phyloP scores from a whole-genome alignment of 2,888 invertebrate species.

The Dicranocentrus wangi region DNA sequence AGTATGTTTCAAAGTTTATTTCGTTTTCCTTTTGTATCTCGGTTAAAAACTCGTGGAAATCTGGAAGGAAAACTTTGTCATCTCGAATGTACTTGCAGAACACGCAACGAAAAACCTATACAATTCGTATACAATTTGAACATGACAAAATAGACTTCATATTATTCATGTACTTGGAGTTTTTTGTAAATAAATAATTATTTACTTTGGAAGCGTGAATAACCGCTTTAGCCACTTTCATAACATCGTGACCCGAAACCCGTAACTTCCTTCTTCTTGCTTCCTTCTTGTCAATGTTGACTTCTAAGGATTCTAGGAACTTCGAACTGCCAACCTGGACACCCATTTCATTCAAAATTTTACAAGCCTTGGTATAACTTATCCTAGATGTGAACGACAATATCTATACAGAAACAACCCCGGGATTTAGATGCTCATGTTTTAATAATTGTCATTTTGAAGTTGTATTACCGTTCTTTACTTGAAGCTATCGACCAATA shows the following conservation, averaged over 20 bases:
- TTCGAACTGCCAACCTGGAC: slow-evolving; percentile 14
- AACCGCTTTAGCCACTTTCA: slow-evolving; percentile 37
- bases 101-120: slow-evolving; percentile 20
- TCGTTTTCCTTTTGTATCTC: slow-evolving; percentile 24
- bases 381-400: slow-evolving; percentile 4
- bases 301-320: slow-evolving; percentile 3
- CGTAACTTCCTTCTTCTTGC: neutral
- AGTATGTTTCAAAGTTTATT: slow-evolving; percentile 5
- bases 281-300: neutral
- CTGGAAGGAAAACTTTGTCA: slow-evolving; percentile 28
- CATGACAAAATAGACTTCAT: neutral
- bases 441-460: too few relatives aligned
- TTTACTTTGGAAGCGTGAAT: slow-evolving; percentile 25
- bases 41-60: slow-evolving; percentile 22
- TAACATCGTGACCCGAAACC: slow-evolving; percentile 24
- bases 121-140: neutral
- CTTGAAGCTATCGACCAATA: slow-evolving; percentile 17
- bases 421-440: too few relatives aligned
- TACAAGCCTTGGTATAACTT: slow-evolving; percentile 10
- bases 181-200: neutral
- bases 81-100: slow-evolving; percentile 23
- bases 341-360: slow-evolving; percentile 31
- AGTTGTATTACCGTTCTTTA: too few relatives aligned
- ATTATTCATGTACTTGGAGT: too few relatives aligned
- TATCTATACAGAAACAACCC: too few relatives aligned